A percentile compares a stretch with the other conserved stretches of the same genome.
Evolutionary conservation across 2,113 vertebrate genomes (phyloP).

Genomic region (Steatornis caripensis): DNA sequence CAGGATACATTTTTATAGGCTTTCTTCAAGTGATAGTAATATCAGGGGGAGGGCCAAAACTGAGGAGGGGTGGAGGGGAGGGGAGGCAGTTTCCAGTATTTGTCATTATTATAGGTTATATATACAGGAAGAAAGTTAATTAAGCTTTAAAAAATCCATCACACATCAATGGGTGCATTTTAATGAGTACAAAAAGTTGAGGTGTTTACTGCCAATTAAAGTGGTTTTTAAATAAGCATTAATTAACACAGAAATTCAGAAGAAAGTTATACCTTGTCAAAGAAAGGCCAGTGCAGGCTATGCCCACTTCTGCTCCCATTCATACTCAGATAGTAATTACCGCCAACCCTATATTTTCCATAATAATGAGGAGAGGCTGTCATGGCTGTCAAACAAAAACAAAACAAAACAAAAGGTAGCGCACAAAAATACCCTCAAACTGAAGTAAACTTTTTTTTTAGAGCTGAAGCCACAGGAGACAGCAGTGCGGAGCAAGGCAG

Average conservation of each 20-base stretch:
- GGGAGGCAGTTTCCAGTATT: slow-evolving; percentile 68
- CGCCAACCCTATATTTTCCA: slow-evolving; percentile 92
- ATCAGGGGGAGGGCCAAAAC: neutral
- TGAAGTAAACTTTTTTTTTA: slow-evolving; percentile 69
- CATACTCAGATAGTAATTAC: slow-evolving; percentile 88
- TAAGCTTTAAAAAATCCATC: slow-evolving; percentile 85
- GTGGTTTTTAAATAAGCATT: slow-evolving; percentile 86
- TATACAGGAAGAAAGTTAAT: slow-evolving; percentile 86
- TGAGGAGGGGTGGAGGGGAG: neutral
- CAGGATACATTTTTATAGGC: slow-evolving; percentile 2
- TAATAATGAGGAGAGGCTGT: slow-evolving; percentile 87
- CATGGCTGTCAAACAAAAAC: slow-evolving; percentile 84
- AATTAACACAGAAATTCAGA: slow-evolving; percentile 89
- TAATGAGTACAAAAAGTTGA: slow-evolving; percentile 89
- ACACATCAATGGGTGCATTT: slow-evolving; percentile 90
- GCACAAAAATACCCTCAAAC: slow-evolving; percentile 69
- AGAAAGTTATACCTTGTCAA: slow-evolving; percentile 92
- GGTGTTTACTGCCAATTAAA: slow-evolving; percentile 91
- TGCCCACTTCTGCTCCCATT: slow-evolving; percentile 86
- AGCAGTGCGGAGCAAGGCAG: neutral
- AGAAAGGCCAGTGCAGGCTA: slow-evolving; percentile 85
- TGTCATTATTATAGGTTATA: slow-evolving; percentile 85
- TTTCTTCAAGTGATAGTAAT: slow-evolving; percentile 54
- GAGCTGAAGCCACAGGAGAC: neutral
- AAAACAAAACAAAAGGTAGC: slow-evolving; percentile 55